phyloP scores from a whole-genome alignment of 1,140 invertebrate species.

The Sipha flava region DNA sequence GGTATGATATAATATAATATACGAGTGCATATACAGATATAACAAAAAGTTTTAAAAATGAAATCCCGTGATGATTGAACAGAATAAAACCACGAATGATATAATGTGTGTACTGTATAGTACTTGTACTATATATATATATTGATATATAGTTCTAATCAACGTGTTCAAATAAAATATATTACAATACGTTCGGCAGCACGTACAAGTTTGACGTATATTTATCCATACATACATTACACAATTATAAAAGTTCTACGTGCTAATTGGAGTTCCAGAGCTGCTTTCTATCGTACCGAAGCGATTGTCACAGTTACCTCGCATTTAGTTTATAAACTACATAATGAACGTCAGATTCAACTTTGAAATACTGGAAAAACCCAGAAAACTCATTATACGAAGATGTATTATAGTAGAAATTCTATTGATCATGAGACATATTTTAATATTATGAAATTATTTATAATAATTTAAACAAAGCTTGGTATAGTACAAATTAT shows the following conservation, averaged over 20 bases:
- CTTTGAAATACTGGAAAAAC: neutral
- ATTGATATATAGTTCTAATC: neutral
- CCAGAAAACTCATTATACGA: neutral
- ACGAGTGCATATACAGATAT: no score
- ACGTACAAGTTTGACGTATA: neutral
- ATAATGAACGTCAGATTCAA: slow-evolving; percentile 7
- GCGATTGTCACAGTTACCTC: neutral
- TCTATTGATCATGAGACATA: neutral
- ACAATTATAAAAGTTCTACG: neutral
- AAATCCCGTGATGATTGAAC: neutral
- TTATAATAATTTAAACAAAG: neutral
- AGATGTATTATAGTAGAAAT: neutral
- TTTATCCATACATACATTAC: neutral
- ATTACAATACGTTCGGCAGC: neutral
- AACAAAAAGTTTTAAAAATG: neutral
- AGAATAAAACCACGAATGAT: neutral
- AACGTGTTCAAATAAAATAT: neutral
- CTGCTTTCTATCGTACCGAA: neutral
- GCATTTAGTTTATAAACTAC: slow-evolving; percentile 1
- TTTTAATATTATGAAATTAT: slow-evolving; percentile 7
- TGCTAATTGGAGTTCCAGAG: neutral
- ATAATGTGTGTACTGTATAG: neutral
- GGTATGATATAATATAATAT: no score
- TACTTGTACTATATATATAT: neutral
- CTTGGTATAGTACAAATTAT: neutral